Percentiles rank a stretch among this genome's conserved stretches.
Evolutionary conservation across 2,113 vertebrate genomes (phyloP).

Genomic region (Petrocephalus microphthalmus): DNA sequence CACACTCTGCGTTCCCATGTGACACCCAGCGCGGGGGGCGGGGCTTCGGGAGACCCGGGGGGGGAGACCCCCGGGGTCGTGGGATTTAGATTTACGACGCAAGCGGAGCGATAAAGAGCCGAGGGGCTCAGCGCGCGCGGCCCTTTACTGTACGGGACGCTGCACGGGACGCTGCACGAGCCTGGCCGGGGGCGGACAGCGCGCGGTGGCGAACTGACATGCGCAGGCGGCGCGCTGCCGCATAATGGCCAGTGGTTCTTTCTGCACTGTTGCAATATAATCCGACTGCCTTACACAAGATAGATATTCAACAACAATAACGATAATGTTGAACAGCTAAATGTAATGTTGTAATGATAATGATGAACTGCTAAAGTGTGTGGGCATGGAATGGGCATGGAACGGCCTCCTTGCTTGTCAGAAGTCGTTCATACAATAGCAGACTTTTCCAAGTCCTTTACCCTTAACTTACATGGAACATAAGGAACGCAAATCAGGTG

Average conservation of each 20-base stretch:
- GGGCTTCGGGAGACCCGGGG: neutral
- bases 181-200: neutral
- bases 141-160: neutral
- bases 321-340: neutral
- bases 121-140: neutral
- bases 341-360: neutral
- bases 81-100: slow-evolving; percentile 5
- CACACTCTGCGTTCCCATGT: slow-evolving; percentile 15
- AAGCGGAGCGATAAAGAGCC: neutral
- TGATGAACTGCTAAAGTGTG: no score
- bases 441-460: neutral
- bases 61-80: slow-evolving; percentile 10
- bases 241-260: neutral
- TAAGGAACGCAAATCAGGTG: neutral
- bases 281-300: neutral
- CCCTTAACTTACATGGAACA: neutral
- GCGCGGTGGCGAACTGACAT: neutral
- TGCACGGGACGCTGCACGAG: neutral
- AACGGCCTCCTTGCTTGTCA: neutral
- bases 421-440: neutral
- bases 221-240: neutral
- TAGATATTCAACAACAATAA: neutral
- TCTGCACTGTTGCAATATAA: neutral
- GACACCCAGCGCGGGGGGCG: neutral
- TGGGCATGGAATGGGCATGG: neutral